Conservation (phyloP, 1,140 invertebrate genomes). For the Tyrophagus putrescentiae region DNA sequence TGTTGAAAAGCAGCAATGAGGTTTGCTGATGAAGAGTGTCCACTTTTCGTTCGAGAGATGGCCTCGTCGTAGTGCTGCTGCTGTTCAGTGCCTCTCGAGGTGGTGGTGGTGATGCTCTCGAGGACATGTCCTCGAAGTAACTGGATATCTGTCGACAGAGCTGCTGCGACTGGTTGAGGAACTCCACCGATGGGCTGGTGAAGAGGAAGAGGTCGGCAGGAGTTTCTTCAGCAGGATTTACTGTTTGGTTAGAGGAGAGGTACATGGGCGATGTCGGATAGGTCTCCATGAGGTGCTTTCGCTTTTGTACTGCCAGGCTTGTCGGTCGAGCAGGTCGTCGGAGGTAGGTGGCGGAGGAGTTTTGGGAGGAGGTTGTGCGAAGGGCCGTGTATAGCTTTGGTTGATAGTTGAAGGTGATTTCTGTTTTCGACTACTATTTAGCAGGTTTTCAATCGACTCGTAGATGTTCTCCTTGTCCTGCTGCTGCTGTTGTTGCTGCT, state of each 20-base stretch:
- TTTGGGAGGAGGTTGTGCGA: no score
- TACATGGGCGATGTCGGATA: no score
- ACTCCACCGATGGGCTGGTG: background rate
- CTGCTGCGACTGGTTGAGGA: background rate
- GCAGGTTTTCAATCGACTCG: background rate
- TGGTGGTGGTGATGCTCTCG: background rate
- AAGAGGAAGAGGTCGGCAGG: background rate
- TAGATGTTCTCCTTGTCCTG: background rate
- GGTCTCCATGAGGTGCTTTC: no score
- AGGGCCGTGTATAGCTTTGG: no score
- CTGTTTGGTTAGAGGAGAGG: no score
- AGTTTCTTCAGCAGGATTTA: no score
- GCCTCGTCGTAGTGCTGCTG: no score
- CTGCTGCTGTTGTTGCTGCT: background rate
- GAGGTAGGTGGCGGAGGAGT: no score
- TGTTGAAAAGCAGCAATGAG: conserved; percentile 1
- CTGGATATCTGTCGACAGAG: background rate
- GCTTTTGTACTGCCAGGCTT: no score
- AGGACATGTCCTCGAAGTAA: conserved; percentile 7
- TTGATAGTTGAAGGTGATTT: no score
- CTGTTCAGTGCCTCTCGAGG: background rate
- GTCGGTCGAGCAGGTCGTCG: no score
- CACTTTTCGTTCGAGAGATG: background rate
- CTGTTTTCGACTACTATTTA: no score
- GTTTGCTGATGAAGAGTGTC: background rate